Evolutionary conservation across 2,797 vertebrate genomes (phyloP).

Genomic region (Macrochelys suwanniensis): DNA sequence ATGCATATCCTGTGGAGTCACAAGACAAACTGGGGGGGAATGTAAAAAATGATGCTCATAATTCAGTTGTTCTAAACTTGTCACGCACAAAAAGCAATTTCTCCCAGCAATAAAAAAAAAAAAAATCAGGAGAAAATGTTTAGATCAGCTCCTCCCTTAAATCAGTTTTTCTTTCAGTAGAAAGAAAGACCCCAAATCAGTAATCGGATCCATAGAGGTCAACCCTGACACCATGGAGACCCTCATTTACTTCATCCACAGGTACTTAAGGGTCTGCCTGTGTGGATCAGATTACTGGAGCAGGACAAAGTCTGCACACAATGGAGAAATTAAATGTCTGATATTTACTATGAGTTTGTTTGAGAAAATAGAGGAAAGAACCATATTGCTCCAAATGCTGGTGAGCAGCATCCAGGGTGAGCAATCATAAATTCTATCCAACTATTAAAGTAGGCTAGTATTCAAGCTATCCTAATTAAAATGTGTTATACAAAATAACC

Average conservation of each 20-base stretch:
- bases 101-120: neutral
- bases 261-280: neutral
- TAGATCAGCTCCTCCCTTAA: neutral
- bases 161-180: neutral
- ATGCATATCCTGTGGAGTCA: slow-evolving; percentile 39
- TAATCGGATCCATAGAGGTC: neutral
- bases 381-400: neutral
- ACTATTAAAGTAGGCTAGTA: neutral
- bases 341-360: neutral
- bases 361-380: neutral
- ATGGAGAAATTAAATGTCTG: neutral
- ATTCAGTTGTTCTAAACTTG: slow-evolving; percentile 46
- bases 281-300: fast-evolving
- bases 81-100: slow-evolving; percentile 41
- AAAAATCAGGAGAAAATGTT: neutral
- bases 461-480: neutral
- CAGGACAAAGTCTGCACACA: neutral
- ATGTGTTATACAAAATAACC: neutral
- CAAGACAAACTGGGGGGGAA: slow-evolving; percentile 53
- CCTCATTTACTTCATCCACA: neutral
- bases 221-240: neutral
- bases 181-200: neutral
- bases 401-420: neutral
- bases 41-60: slow-evolving; percentile 40
- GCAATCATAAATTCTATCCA: neutral